These are phyloP conservation scores for Mamestra configurata DNA, from an alignment of 1,140 invertebrate genomes.

Conservation along the genomic window DNA sequence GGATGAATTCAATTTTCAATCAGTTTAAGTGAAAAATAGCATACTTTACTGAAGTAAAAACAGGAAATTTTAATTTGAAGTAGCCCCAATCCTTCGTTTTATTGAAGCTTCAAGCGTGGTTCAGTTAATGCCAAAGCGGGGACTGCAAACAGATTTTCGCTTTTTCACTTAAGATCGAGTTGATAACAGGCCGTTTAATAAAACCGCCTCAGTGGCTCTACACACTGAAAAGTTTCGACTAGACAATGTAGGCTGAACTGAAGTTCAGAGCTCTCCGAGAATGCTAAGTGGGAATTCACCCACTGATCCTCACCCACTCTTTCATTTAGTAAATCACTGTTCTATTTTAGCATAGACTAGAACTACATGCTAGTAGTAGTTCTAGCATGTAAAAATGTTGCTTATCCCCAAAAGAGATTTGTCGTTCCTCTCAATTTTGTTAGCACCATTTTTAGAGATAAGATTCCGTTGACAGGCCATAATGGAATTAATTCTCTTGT, in stretches of 20 bases:
- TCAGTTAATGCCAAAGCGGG: background rate
- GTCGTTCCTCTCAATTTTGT: slow-evolving; percentile 16
- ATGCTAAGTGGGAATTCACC: slow-evolving; percentile 55
- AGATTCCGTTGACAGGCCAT: background rate
- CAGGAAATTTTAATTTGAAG: slow-evolving; percentile 5
- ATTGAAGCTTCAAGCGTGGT: slow-evolving; percentile 14
- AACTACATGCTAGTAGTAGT: too few species aligned
- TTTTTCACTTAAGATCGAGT: slow-evolving; percentile 60
- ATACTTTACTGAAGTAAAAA: background rate
- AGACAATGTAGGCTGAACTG: slow-evolving; percentile 57
- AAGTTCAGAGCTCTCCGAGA: slow-evolving; percentile 52
- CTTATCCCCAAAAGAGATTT: slow-evolving; percentile 17
- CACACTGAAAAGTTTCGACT: slow-evolving; percentile 56
- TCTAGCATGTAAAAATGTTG: background rate
- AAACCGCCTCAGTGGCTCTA: slow-evolving; percentile 52
- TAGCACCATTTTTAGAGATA: background rate
- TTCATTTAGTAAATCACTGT: slow-evolving; percentile 29
- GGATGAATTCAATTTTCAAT: background rate
- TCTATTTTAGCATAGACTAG: too few species aligned
- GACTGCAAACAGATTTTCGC: slow-evolving; percentile 48
- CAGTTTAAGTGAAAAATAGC: background rate
- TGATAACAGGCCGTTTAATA: slow-evolving; percentile 60
- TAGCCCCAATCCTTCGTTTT: background rate
- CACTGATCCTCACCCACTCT: slow-evolving; percentile 25
- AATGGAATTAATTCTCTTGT: slow-evolving; percentile 23